Evolutionary conservation across 2,113 vertebrate species (phyloP), one percentile per base, ranked within the genome.

Genomic region (Odontesthes bonariensis): DNA sequence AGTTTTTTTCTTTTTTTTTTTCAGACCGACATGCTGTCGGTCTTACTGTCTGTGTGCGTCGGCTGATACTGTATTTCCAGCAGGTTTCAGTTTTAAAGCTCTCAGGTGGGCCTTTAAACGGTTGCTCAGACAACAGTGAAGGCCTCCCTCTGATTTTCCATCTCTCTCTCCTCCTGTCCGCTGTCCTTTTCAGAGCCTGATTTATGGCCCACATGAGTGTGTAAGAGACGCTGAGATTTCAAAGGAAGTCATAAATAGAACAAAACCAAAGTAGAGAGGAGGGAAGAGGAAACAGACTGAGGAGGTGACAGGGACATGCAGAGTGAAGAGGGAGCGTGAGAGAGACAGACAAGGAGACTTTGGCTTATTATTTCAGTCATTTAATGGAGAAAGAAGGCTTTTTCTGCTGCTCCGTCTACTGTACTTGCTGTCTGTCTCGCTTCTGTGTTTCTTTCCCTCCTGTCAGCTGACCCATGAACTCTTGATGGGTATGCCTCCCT

Each of bases 81-180:
- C 94, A 95, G 93, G 91, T 93, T 87, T 90, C 79, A 90, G 82
- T 92, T 96, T 96, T 95, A 96, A 92, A 93, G 95, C 92, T 86
- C 94, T 96, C 95, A 72, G 78, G 90, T 95, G 96, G 92, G 94
- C 91, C 90, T 93, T 96, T 95, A 95, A 96, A 94, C 87, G 91
- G 95, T 95, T 94, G 92, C 91, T 95, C 87, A 92, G 93, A 95
- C 92, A 81, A 91, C 75, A 91, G 93, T 46, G 93, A 90, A 90
- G 92, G 92, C 93, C 89, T 85, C 90, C 88, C 91, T 90, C 94
- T 47, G 90, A 86, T 91, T 92, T 91, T 93, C 90, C 88, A 89
- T 90, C 77, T 81, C 89, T 92, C 95, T 94, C 94, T 86, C 91
- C 93, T 95, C 94, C 89, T 94, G 87, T 92, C 93, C 88, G 79